These are phyloP conservation scores for Chondrilla cf. caribensis DNA, from an alignment of 37 sponge, comb jelly and placozoan genomes.

Conservation along the genomic window DNA sequence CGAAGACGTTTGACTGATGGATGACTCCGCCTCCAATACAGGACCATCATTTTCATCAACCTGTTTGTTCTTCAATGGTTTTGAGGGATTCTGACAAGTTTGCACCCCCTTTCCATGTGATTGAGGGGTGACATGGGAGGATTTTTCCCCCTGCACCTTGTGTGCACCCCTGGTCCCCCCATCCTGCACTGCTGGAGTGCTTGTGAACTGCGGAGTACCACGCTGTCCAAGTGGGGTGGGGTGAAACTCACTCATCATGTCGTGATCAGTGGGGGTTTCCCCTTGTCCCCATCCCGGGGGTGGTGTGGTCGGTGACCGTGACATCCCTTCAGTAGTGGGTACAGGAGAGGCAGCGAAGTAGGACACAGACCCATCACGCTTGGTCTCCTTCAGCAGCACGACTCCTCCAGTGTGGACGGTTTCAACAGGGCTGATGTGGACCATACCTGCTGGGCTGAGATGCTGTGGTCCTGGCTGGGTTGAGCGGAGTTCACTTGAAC, in stretches of 20 bases:
- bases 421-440: background rate
- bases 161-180: background rate
- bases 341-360: conserved; percentile 57
- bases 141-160: background rate
- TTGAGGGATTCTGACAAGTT: background rate
- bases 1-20: background rate
- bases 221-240: conserved; percentile 13
- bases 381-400: background rate
- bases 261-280: background rate
- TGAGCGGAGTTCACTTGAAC: no score
- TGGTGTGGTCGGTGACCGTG: background rate
- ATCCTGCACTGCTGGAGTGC: background rate
- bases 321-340: background rate
- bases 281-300: background rate
- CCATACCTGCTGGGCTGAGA: background rate
- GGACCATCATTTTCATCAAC: no score
- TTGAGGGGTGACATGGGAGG: background rate
- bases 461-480: no score
- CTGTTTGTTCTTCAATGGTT: background rate
- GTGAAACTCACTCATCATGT: background rate
- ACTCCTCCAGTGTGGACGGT: background rate
- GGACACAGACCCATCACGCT: conserved; percentile 44
- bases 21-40: background rate
- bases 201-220: background rate
- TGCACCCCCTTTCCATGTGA: background rate